Evolutionary conservation across 2,113 vertebrate genomes (phyloP).

Genomic region (Mystacornis crossleyi): DNA sequence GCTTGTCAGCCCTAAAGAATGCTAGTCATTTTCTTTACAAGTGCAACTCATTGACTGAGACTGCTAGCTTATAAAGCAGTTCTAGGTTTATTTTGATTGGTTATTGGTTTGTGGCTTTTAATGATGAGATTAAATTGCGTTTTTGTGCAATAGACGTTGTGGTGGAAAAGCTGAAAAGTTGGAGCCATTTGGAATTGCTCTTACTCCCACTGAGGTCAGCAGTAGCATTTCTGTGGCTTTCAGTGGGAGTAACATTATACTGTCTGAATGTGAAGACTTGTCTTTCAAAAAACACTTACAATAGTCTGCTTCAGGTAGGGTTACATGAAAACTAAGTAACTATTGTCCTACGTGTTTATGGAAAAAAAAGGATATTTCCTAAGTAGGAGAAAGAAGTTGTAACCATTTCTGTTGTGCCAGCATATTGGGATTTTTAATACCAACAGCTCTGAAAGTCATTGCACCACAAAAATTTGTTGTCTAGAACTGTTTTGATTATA

Average conservation of each 20-base stretch:
- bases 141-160: neutral
- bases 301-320: neutral
- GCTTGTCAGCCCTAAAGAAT: neutral
- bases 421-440: neutral
- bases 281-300: neutral
- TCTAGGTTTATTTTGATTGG: conserved; percentile 7
- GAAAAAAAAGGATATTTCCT: neutral
- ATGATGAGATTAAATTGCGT: neutral
- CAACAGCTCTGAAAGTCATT: neutral
- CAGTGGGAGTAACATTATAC: neutral
- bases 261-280: neutral
- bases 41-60: neutral
- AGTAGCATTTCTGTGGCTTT: conserved; percentile 42
- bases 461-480: neutral
- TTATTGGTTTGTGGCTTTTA: neutral
- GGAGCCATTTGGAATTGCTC: neutral
- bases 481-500: neutral
- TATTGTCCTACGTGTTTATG: neutral
- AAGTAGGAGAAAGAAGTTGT: neutral
- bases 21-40: neutral
- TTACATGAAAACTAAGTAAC: neutral
- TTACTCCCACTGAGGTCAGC: conserved; percentile 20
- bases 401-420: neutral
- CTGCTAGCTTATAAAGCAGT: neutral
- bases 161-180: neutral